Base-by-base conservation (phyloP, 2,797 vertebrate species). In the Thamnophis elegans region DNA sequence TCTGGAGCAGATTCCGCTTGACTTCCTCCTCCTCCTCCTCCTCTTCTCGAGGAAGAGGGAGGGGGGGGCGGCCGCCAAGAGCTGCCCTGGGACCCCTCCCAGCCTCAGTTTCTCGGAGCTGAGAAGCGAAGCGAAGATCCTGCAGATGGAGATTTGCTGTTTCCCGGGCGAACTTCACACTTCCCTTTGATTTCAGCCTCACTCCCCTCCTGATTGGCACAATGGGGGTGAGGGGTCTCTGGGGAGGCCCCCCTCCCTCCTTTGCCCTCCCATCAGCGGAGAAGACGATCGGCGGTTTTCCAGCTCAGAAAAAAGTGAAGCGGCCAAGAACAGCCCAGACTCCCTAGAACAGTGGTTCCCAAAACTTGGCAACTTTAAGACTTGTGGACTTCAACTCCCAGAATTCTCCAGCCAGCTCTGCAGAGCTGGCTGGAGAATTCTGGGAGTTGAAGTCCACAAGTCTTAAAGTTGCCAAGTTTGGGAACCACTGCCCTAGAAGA, bases 91-190 rank as follows among this genome's bases (percentile, higher is more conserved):
- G 58, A 20, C 13, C 7, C 3, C 1, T 4, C n/a, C 32, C 25
- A 36, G 88, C 59, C 13, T 12, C 20, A 42, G 28, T 36, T 65
- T n/a, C 12, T 20, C 1, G 0, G 28, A 8, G 65, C 10, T 1
- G 8, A 85, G 36, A 78, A 56, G 59, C 59, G 90, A 22, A 47
- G 10, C 92, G 11, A 65, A 12, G 3, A 51, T 51, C 6, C 8
- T 5, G 32, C 3, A 7, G 85, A 60, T 36, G 42, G 90, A 36
- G 18, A 26, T 10, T n/a, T 14, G 92, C 85, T 73, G n/a, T 55
- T 56, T 47, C 32, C 58, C 2, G 14, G 85, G 12, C 60, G 42
- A 54, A 16, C 22, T 65, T 93, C 90, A 91, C 93, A 42, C 89
- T 90, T 62, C 51, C 65, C 86, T 92, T 62, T 47, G 32, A 51